Evolutionary conservation across 2,888 invertebrate genomes (phyloP).

Genomic region (Cataglyphis altisquamis): DNA sequence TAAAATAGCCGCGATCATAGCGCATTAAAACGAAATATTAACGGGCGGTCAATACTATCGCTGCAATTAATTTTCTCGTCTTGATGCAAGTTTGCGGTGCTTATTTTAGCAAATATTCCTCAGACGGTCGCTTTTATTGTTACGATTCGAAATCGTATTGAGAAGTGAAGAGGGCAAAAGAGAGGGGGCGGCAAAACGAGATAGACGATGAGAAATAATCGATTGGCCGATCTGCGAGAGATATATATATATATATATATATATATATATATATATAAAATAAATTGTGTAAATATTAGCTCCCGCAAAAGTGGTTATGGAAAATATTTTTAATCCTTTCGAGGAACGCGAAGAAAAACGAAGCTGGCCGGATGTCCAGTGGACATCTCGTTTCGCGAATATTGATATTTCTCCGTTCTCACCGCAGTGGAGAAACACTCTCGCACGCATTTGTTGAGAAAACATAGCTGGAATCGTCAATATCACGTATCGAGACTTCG

Average conservation of each 20-base stretch:
- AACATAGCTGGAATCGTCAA: conserved; percentile 38
- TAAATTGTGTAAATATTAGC: conserved; percentile 54
- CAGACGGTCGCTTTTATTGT: conserved; percentile 33
- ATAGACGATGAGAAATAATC: conserved; percentile 38
- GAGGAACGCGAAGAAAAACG: conserved; percentile 40
- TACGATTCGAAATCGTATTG: background rate
- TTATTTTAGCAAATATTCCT: conserved; percentile 67
- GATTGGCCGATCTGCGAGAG: conserved; percentile 30
- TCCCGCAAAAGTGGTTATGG: conserved; percentile 37
- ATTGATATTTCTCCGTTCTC: conserved; percentile 46
- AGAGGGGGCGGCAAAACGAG: background rate
- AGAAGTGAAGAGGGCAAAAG: background rate
- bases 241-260: too few species aligned
- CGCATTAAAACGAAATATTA: conserved; percentile 70
- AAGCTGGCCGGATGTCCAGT: background rate
- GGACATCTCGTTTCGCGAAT: conserved; percentile 41
- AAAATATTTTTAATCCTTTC: conserved; percentile 53
- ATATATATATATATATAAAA: too few species aligned
- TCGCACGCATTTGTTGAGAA: conserved; percentile 43
- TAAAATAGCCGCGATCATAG: conserved; percentile 66
- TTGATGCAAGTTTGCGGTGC: conserved; percentile 60
- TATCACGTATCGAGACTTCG: background rate
- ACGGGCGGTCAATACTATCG: conserved; percentile 58
- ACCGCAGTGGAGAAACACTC: conserved; percentile 27
- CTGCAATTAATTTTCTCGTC: conserved; percentile 68